Conservation (phyloP, 2,797 vertebrate genomes). For the Oophaga sylvatica region DNA sequence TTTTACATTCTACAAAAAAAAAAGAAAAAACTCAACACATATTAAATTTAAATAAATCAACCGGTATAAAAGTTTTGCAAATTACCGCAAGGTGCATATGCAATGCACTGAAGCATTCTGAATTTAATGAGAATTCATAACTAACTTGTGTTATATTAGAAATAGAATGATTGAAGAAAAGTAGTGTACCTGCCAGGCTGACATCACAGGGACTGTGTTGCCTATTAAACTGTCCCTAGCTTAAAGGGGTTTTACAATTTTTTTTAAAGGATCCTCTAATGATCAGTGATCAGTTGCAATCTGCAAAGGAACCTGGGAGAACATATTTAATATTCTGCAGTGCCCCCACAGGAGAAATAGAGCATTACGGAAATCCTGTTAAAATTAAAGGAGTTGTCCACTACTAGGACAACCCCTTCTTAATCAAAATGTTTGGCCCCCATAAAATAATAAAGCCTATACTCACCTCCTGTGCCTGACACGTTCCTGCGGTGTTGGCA, state of each 20-base stretch:
- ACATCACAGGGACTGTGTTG: too few species aligned
- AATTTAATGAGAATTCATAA: background rate
- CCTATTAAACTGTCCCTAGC: background rate
- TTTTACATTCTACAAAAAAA: slow-evolving; percentile 45
- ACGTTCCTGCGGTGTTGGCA: too few species aligned
- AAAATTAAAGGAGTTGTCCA: background rate
- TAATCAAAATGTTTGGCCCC: too few species aligned
- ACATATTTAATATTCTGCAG: background rate
- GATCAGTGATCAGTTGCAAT: background rate
- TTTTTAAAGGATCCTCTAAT: background rate
- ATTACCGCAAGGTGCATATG: slow-evolving; percentile 11
- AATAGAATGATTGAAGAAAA: background rate
- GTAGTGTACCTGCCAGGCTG: background rate
- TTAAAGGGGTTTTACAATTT: background rate
- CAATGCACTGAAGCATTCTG: background rate
- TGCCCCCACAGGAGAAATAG: too few species aligned
- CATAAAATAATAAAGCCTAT: too few species aligned
- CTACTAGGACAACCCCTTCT: too few species aligned
- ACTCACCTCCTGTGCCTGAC: too few species aligned
- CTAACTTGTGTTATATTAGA: background rate
- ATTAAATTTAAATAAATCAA: slow-evolving; percentile 27
- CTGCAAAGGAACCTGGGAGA: background rate
- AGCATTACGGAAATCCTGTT: background rate
- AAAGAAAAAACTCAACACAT: background rate
- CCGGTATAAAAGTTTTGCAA: slow-evolving; percentile 23